Percentiles rank a stretch among this genome's conserved stretches.
Conservation (phyloP, 1,140 invertebrate genomes). For the Leptinotarsa lineolata region DNA sequence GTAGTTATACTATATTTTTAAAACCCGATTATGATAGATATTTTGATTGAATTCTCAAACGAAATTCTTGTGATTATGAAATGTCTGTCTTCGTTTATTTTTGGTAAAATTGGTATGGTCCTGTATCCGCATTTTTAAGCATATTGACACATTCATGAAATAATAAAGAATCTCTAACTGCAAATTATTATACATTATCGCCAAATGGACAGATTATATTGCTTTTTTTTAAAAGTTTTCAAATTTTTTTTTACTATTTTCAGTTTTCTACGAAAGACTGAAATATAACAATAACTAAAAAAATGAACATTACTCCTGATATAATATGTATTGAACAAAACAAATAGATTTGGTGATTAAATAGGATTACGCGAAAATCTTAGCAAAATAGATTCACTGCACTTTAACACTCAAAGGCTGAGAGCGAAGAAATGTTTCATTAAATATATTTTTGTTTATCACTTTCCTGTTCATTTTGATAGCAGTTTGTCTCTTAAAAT, state of each 20-base stretch:
- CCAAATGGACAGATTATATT: conserved; percentile 19
- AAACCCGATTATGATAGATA: neutral
- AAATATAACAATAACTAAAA: neutral
- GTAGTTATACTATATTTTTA: conserved; percentile 30
- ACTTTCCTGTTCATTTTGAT: conserved; percentile 1
- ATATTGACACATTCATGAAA: conserved; percentile 1
- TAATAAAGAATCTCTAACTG: neutral
- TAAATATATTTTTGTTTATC: neutral
- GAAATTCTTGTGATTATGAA: conserved; percentile 26
- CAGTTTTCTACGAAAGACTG: neutral
- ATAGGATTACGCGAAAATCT: neutral
- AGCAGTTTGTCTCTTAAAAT: neutral
- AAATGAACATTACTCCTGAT: neutral
- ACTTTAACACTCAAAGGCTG: neutral
- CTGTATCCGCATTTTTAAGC: conserved; percentile 27
- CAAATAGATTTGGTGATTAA: neutral
- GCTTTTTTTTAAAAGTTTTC: neutral
- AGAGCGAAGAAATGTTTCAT: neutral
- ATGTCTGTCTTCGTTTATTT: conserved; percentile 14
- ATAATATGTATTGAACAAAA: neutral
- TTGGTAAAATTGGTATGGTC: conserved; percentile 23
- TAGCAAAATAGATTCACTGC: neutral
- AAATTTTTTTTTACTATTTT: neutral
- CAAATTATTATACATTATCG: neutral
- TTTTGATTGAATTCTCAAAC: no score